phyloP scores from a whole-genome alignment of 2,888 invertebrate genomes.

The Melinaea menophilus region DNA sequence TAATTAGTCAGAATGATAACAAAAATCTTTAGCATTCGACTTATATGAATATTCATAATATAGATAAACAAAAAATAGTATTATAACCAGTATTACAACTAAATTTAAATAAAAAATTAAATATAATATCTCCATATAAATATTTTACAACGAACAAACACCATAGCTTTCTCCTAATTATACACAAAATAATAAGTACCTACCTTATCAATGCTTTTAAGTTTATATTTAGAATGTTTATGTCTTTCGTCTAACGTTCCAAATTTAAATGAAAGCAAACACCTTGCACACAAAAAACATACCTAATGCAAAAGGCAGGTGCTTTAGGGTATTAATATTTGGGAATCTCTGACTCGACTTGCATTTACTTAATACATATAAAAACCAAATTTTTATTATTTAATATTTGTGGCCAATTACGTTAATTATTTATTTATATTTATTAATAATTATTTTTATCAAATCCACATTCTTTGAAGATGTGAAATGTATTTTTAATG shows the following conservation, averaged over 20 bases:
- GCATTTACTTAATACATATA: background rate
- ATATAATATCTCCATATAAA: background rate
- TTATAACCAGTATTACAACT: no score
- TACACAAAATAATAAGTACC: constrained; percentile 10
- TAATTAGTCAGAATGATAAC: no score
- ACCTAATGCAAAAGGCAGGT: constrained; percentile 40
- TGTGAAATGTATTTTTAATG: constrained; percentile 11
- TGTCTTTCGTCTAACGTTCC: constrained; percentile 33
- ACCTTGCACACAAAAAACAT: constrained; percentile 40
- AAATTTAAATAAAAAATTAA: no score
- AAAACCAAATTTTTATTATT: background rate
- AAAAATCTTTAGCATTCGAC: no score
- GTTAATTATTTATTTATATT: no score
- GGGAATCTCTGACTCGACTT: constrained; percentile 15
- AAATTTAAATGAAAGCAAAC: constrained; percentile 33
- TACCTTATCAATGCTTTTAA: constrained; percentile 9
- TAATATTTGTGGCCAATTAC: no score
- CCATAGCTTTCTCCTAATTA: constrained; percentile 1
- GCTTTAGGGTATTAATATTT: constrained; percentile 28
- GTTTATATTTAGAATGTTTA: constrained; percentile 13
- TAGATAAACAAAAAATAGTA: no score
- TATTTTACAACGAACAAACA: background rate
- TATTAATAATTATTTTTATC: no score
- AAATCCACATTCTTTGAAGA: no score
- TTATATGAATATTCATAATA: no score